Percentiles rank a stretch among this genome's conserved stretches.
phyloP scores from a whole-genome alignment of 2,113 vertebrate genomes.

The Psammodynastes pulverulentus region DNA sequence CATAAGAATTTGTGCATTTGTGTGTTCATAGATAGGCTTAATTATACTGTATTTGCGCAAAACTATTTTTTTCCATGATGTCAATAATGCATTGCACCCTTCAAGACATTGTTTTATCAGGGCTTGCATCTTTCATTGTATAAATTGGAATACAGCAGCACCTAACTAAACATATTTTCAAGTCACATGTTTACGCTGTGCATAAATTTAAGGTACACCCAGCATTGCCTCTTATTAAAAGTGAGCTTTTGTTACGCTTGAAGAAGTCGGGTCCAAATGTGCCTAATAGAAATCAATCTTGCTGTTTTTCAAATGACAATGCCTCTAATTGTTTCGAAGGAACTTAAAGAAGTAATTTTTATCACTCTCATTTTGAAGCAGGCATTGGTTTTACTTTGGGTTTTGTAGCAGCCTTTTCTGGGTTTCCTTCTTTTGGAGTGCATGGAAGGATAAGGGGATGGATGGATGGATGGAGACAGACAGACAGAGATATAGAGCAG shows the following conservation, averaged over 20 bases:
- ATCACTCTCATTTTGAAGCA: not conserved
- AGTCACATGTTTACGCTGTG: not conserved
- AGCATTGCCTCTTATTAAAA: not conserved
- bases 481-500: not conserved
- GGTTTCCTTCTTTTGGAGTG: not conserved
- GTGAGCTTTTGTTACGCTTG: not conserved
- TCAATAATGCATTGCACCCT: not conserved
- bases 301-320: constrained; percentile 2
- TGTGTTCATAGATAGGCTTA: not conserved
- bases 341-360: not conserved
- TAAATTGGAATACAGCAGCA: not conserved
- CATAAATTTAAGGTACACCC: not conserved
- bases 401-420: not conserved
- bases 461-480: not conserved
- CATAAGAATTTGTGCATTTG: not conserved
- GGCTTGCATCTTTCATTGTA: not conserved
- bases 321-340: not conserved
- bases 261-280: not conserved
- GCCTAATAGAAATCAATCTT: not conserved
- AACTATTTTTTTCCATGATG: not conserved
- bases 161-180: not conserved
- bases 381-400: not conserved
- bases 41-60: not conserved
- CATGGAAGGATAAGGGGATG: not conserved
- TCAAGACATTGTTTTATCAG: not conserved